phyloP scores from a whole-genome alignment of 2,797 vertebrate genomes.

The Bovichtus variegatus region DNA sequence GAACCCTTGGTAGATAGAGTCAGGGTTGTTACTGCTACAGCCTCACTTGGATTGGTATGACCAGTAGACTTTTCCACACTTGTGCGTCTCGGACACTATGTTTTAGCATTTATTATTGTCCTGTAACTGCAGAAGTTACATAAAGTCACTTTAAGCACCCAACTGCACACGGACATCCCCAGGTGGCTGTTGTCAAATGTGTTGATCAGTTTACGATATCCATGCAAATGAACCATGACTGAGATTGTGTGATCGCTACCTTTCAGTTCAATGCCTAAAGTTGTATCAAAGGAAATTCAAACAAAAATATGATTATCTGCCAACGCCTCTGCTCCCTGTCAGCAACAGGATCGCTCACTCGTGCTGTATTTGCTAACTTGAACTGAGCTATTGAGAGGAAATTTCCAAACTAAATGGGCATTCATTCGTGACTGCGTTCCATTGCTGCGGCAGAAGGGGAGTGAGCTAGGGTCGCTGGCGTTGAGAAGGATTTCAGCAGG shows the following conservation, averaged over 20 bases:
- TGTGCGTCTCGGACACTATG: too few relatives aligned
- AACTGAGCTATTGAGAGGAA: slow-evolving; percentile 50
- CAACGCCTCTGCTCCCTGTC: slow-evolving; percentile 16
- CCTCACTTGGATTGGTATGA: too few relatives aligned
- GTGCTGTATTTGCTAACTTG: slow-evolving; percentile 38
- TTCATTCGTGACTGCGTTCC: slow-evolving; percentile 57
- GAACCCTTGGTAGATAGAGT: not conserved
- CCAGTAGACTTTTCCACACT: not conserved
- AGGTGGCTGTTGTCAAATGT: not conserved
- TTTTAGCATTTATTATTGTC: not conserved
- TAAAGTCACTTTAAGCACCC: not conserved
- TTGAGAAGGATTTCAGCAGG: slow-evolving; percentile 59
- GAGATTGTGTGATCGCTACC: not conserved
- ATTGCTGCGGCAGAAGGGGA: slow-evolving; percentile 45
- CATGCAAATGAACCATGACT: not conserved
- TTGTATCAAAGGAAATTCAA: slow-evolving; percentile 24
- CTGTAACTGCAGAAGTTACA: not conserved
- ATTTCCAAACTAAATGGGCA: slow-evolving; percentile 56
- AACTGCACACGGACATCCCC: not conserved
- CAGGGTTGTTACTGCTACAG: not conserved
- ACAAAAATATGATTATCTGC: slow-evolving; percentile 12
- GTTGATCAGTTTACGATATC: not conserved
- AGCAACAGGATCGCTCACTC: slow-evolving; percentile 24
- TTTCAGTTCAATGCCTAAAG: slow-evolving; percentile 4
- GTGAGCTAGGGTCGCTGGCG: slow-evolving; percentile 49